These are phyloP conservation scores for Manis crassicaudata DNA, from an alignment of 2,797 vertebrate species.

Conservation along the genomic window DNA sequence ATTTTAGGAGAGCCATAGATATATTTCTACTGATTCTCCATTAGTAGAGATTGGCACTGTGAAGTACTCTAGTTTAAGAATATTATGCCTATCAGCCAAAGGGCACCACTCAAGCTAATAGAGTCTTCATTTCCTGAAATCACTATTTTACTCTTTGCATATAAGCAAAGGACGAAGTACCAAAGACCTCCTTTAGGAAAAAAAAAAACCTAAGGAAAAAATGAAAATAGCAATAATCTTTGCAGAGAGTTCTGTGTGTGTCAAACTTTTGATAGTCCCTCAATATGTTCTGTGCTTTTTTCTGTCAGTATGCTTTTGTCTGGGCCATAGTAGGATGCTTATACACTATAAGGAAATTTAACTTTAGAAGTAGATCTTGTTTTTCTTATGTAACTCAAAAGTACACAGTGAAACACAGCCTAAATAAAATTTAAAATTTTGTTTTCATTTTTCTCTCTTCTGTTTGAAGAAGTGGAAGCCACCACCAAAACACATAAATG, in stretches of 20 bases:
- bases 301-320: background rate
- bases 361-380: constrained; percentile 63
- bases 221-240: background rate
- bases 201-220: constrained; percentile 13
- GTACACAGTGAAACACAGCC: background rate
- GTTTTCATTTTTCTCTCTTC: constrained; percentile 17
- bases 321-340: background rate
- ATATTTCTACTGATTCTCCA: constrained; percentile 3
- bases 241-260: background rate
- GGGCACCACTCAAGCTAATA: constrained; percentile 73
- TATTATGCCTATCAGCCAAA: constrained; percentile 68
- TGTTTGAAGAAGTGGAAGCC: constrained; percentile 76
- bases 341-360: constrained; percentile 53
- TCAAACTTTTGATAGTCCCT: background rate
- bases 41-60: constrained; percentile 59
- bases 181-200: constrained; percentile 7
- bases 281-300: background rate
- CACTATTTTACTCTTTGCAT: constrained; percentile 57
- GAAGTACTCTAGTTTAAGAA: constrained; percentile 66
- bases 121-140: constrained; percentile 73
- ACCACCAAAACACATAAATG: constrained; percentile 78
- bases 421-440: background rate
- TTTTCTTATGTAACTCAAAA: constrained; percentile 74
- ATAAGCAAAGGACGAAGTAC: constrained; percentile 56
- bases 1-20: constrained; percentile 41